phyloP scores from a whole-genome alignment of 2,797 vertebrate species.

The Knipowitschia caucasica region DNA sequence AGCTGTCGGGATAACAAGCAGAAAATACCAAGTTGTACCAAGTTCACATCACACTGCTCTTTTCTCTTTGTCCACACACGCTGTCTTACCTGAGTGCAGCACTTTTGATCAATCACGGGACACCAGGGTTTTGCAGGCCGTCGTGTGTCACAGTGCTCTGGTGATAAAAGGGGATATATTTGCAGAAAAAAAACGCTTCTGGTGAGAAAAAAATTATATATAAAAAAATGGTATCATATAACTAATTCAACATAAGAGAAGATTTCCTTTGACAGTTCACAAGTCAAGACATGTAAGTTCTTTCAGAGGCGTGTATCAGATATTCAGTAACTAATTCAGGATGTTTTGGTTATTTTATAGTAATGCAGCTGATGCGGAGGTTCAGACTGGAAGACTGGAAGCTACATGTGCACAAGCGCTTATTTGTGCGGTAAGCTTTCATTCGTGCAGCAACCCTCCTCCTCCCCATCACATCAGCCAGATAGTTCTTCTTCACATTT shows the following conservation, averaged over 20 bases:
- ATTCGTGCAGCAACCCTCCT: no score
- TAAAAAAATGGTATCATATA: not conserved
- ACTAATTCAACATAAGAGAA: not conserved
- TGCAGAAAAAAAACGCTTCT: no score
- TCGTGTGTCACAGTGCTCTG: conserved; percentile 53
- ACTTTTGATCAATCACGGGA: conserved; percentile 65
- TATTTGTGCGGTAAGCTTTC: no score
- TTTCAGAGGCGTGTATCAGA: not conserved
- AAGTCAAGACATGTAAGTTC: not conserved
- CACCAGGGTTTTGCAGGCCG: conserved; percentile 53
- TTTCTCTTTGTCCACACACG: conserved; percentile 29
- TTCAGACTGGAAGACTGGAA: no score
- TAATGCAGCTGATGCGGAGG: no score
- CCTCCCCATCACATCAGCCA: no score
- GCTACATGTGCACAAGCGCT: no score
- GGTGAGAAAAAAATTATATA: not conserved
- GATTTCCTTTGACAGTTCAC: not conserved
- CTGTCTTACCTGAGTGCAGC: conserved; percentile 27
- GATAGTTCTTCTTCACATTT: no score
- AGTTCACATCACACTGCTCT: conserved; percentile 24
- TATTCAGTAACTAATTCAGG: not conserved
- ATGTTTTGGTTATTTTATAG: no score
- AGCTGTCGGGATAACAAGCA: conserved; percentile 60
- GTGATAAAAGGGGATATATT: conserved; percentile 49
- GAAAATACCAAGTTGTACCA: conserved; percentile 19